Evolutionary conservation across 2,888 invertebrate species (phyloP), one percentile per base, ranked within the genome.

Genomic region (Petrolisthes cinctipes): DNA sequence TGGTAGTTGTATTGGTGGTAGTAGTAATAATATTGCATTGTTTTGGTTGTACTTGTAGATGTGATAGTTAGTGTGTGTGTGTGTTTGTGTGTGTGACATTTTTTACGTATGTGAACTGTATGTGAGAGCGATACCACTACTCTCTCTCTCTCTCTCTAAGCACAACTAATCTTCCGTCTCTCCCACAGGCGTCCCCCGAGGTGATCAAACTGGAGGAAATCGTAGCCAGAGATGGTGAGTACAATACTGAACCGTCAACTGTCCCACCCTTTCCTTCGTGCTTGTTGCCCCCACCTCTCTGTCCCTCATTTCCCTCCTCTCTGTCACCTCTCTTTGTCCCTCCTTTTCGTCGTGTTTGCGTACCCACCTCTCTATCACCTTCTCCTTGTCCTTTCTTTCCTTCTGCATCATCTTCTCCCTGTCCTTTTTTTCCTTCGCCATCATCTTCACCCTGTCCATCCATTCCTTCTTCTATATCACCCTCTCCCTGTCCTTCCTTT

Each of bases 121-220:
- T 68, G 14, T 14, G n/a, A n/a, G 17, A 51, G 54, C 79, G 5
- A 23, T 54, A n/a, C 14, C 5, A 7, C 17, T 37, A n/a, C 37
- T 51, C 71, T 82, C 68, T 66, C 68, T 68, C 66, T 83, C 73
- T 54, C 75, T 83, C 83, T 73, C 73, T 75, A 5, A 17, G 11
- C 73, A n/a, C 54, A 51, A 23, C 51, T 73, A n/a, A 23, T 4
- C 23, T 23, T 37, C 2, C 37, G 37, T 37, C 2, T 37, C 37
- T 37, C 37, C 37, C 37, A 37, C 37, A 37, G 37, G 37, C 37
- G 37, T 37, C 37, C 37, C 37, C 37, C 37, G 37, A 37, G 37
- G 37, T 37, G 37, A 37, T 37, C 37, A 37, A 37, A 37, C 37
- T 37, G 37, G 37, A 37, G 37, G 37, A 37, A 37, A 37, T 37